Base-by-base conservation (phyloP, 2,797 vertebrate genomes). In the Galaxias olidus region DNA sequence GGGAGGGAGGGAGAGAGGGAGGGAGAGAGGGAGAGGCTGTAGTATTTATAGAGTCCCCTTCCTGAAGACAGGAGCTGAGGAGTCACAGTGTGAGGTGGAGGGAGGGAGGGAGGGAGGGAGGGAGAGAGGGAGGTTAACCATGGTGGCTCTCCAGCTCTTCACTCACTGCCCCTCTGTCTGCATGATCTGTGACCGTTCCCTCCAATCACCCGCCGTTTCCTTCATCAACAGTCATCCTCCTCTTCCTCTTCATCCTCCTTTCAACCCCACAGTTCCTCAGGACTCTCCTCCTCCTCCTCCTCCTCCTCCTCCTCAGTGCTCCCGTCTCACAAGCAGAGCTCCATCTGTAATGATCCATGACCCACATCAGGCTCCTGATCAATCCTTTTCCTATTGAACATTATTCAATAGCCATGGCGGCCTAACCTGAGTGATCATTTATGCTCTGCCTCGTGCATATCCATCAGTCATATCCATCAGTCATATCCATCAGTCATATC, bases 321-420 rank as follows among this genome's bases (percentile, higher is more conserved):
- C 56, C 18, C 15, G 6, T 58, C 62, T 49, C 55, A 43, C 44
- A 55, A n/a, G 57, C 55, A 51, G 73, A 66, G 67, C 76, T 59
- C 59, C 56, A 61, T 74, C 76, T 63, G 41, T 42, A 79, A 56
- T 49, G 18, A 72, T 71, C 70, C 60, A 13, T 61, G 19, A 44
- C 65, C 50, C 15, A 55, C 60, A 72, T 66, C 14, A 70, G 62
- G 68, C 63, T 61, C 50, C 62, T 59, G 71, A 86, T 80, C 71
- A 78, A 72, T 80, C 18, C 61, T 48, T 43, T 50, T 56, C 54
- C 66, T 77, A 60, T 63, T 61, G 57, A 72, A 54, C 72, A 68
- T 80, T 79, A 76, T 82, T 83, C 68, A 83, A 52, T 73, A 61
- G 57, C 62, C 57, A n/a, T n/a, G n/a, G n/a, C n/a, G n/a, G n/a